Evolutionary conservation across 2,113 vertebrate species (phyloP).

Genomic region (human): GRCh38 chr7:131938501-131939000

Average conservation of each 20-base stretch:
- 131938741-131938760: rapidly evolving
- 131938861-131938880: too few species aligned
- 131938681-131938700: too few species aligned
- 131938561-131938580: not conserved
- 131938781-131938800: not conserved
- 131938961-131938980: too few species aligned
- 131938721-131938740: too few species aligned
- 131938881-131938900: too few species aligned
- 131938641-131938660: not conserved
- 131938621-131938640: not conserved
- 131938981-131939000: too few species aligned
- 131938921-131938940: too few species aligned
- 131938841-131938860: not conserved
- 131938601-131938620: not conserved
- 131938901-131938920: too few species aligned
- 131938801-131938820: not conserved
- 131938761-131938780: not conserved
- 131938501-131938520: not conserved
- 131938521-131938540: rapidly evolving
- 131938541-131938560: too few species aligned
- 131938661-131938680: not conserved
- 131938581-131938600: not conserved
- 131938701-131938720: not conserved
- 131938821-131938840: not conserved
- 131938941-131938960: too few species aligned